These are phyloP conservation scores for Ptychoptera albimana DNA, from an alignment of 2,888 invertebrate genomes.

Conservation along the genomic window DNA sequence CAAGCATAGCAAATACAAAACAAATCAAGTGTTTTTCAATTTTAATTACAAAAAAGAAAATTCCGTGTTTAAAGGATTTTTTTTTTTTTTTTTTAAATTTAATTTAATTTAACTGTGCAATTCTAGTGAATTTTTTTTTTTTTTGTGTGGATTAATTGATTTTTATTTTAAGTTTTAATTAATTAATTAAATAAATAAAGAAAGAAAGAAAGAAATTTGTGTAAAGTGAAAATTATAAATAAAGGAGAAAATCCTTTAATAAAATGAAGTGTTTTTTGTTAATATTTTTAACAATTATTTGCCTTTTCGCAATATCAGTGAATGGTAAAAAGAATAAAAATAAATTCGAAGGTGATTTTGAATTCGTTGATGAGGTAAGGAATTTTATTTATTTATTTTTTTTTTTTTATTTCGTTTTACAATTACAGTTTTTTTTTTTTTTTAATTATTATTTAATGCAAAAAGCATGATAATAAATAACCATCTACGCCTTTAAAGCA, in stretches of 20 bases:
- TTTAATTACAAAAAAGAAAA: neutral
- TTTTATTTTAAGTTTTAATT: neutral
- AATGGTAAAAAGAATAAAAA: slow-evolving; percentile 37
- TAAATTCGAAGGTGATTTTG: slow-evolving; percentile 59
- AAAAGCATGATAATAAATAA: too few relatives aligned
- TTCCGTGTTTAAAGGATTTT: neutral
- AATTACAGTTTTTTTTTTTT: neutral
- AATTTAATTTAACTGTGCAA: neutral
- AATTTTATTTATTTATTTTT: neutral
- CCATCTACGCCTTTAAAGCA: too few relatives aligned
- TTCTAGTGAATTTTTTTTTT: neutral
- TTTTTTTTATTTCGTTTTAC: neutral
- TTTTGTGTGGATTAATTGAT: neutral
- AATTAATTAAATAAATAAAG: neutral
- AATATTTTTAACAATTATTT: slow-evolving; percentile 2
- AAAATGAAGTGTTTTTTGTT: slow-evolving; percentile 4
- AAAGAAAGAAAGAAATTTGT: neutral
- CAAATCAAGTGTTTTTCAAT: neutral
- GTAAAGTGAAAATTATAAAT: too few relatives aligned
- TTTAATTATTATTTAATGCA: neutral
- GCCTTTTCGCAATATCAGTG: slow-evolving; percentile 7
- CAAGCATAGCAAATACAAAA: neutral
- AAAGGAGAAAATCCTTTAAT: neutral
- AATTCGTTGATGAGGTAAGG: slow-evolving; percentile 62
- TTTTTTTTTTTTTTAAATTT: neutral